Evolutionary conservation across 2,888 invertebrate species (phyloP).

Genomic region (Cryptocephalus moraei): DNA sequence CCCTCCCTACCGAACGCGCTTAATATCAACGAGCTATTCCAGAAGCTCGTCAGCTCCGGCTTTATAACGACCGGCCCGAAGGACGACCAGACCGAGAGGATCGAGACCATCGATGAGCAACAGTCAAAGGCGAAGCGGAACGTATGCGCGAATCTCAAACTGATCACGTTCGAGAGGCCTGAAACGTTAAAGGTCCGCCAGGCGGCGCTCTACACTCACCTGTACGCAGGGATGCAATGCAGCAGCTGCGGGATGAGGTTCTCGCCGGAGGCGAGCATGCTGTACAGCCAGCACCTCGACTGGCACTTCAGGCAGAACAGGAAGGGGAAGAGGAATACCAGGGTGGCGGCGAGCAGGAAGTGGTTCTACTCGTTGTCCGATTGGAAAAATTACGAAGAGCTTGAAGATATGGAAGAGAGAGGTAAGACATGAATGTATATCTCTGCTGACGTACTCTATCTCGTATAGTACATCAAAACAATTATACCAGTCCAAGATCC

Average conservation of each 20-base stretch:
- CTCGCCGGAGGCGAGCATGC: conserved; percentile 77
- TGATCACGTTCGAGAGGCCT: conserved; percentile 55
- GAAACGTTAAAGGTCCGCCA: conserved; percentile 68
- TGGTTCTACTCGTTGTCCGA: conserved; percentile 88
- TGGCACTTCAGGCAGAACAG: conserved; percentile 98
- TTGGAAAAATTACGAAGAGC: conserved; percentile 91
- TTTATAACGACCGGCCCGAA: not conserved
- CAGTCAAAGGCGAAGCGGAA: conserved; percentile 12
- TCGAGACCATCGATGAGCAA: not conserved
- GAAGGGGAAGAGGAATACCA: conserved; percentile 72
- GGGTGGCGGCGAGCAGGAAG: conserved; percentile 71
- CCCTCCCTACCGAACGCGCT: conserved; percentile 19
- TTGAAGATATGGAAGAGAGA: conserved; percentile 83
- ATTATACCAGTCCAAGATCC: too few species aligned
- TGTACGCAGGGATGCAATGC: conserved; percentile 92
- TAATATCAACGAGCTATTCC: conserved; percentile 75
- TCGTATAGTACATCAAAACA: too few species aligned
- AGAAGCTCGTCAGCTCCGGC: conserved; percentile 53
- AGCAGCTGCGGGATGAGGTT: conserved; percentile 93
- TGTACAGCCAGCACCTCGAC: conserved; percentile 92
- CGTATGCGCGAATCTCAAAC: conserved; percentile 41
- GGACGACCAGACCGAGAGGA: not conserved
- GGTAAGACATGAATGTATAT: conserved; percentile 39
- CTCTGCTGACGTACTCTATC: not conserved
- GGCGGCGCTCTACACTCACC: conserved; percentile 52